phyloP scores from a whole-genome alignment of 2,888 invertebrate genomes.

The Eurytoma adleriae region DNA sequence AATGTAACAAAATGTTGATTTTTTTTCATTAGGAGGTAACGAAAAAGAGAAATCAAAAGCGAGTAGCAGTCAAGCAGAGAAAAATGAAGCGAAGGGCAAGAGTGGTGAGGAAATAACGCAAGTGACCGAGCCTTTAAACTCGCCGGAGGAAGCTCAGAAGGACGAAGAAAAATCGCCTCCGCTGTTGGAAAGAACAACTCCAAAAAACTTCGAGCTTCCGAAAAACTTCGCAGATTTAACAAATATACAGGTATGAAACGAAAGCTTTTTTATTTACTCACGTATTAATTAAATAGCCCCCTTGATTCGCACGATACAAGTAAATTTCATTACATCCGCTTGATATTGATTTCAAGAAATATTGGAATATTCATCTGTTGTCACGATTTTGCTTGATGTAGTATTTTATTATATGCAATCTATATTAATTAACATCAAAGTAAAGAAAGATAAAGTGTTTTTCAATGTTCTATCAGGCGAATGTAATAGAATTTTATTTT shows the following conservation, averaged over 20 bases:
- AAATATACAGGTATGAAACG: conserved; percentile 59
- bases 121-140: conserved; percentile 55
- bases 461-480: too few species aligned
- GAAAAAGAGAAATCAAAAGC: conserved; percentile 40
- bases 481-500: too few species aligned
- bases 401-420: too few species aligned
- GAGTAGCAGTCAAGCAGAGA: background rate
- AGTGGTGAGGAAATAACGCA: conserved; percentile 45
- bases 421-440: too few species aligned
- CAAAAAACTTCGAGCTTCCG: conserved; percentile 67
- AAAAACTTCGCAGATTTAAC: conserved; percentile 70
- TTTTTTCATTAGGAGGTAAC: background rate
- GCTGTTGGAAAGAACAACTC: conserved; percentile 53
- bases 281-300: too few species aligned
- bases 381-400: too few species aligned
- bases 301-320: too few species aligned
- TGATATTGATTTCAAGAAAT: too few species aligned
- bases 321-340: too few species aligned
- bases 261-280: background rate
- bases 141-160: conserved; percentile 56
- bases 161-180: conserved; percentile 55
- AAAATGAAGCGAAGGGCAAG: conserved; percentile 35
- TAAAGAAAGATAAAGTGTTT: too few species aligned
- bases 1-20: background rate
- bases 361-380: too few species aligned